Evolutionary conservation across 2,888 invertebrate species (phyloP).

Genomic region (Thysanoteuthis rhombus): DNA sequence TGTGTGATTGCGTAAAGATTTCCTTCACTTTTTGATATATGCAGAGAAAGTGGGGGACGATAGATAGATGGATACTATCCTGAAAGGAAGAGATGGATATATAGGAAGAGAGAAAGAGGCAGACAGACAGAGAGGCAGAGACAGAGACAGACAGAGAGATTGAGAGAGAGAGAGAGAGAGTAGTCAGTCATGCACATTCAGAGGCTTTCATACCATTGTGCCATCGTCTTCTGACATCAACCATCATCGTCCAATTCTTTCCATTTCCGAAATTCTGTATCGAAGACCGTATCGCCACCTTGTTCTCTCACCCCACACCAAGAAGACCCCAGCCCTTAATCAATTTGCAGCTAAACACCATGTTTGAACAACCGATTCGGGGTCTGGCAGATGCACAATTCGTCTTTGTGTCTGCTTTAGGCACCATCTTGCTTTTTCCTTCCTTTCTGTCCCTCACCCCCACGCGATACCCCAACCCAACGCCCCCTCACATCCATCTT

Average conservation of each 20-base stretch:
- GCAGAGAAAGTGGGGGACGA: no score
- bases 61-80: no score
- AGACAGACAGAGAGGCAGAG: no score
- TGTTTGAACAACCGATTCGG: not conserved
- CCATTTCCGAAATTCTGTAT: not conserved
- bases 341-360: constrained; percentile 12
- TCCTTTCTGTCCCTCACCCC: not conserved
- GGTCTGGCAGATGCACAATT: not conserved
- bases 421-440: not conserved
- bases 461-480: not conserved
- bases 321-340: not conserved
- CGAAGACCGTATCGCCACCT: not conserved
- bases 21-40: no score
- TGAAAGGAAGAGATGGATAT: no score
- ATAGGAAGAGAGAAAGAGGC: no score
- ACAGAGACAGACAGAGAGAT: no score
- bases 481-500: no score
- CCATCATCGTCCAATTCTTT: not conserved
- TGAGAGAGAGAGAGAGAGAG: no score
- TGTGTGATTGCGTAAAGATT: no score
- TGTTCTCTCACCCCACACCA: not conserved
- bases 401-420: not conserved
- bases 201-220: no score
- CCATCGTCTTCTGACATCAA: not conserved
- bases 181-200: no score